A percentile compares a stretch with the other conserved stretches of the same genome.
These are phyloP conservation scores for Drosophila auraria DNA, from an alignment of 1,140 invertebrate genomes.

Conservation along the genomic window DNA sequence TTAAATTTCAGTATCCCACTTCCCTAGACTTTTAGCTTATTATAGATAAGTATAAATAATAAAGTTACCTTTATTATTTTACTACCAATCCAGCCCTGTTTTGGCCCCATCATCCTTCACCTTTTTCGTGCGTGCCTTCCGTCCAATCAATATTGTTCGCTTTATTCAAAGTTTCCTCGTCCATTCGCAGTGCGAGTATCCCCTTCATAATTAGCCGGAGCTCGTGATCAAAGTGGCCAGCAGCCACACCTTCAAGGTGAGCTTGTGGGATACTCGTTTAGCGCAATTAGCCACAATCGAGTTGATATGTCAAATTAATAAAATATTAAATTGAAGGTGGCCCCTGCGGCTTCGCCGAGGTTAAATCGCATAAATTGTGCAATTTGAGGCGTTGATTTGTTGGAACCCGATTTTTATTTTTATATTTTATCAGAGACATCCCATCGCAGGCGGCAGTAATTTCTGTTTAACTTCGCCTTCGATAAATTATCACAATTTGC, in stretches of 20 bases:
- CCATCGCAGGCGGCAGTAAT: conserved; percentile 47
- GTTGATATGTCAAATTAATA: conserved; percentile 82
- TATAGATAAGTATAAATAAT: too few relatives aligned
- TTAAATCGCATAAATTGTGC: conserved; percentile 69
- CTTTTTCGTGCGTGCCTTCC: background rate
- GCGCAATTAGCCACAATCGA: conserved; percentile 83
- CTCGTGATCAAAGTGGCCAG: conserved; percentile 39
- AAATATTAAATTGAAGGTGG: conserved; percentile 74
- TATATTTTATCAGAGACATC: background rate
- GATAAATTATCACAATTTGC: conserved; percentile 83
- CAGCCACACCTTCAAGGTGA: conserved; percentile 57
- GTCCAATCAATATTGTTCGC: conserved; percentile 18
- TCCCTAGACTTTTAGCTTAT: too few relatives aligned
- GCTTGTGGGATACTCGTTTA: conserved; percentile 65
- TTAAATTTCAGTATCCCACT: too few relatives aligned
- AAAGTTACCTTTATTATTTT: background rate
- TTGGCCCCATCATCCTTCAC: conserved; percentile 12
- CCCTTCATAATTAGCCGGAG: conserved; percentile 48
- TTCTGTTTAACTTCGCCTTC: conserved; percentile 80
- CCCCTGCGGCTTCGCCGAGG: conserved; percentile 51
- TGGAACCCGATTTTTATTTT: conserved; percentile 21
- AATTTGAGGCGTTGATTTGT: conserved; percentile 80
- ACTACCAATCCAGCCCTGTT: too few relatives aligned
- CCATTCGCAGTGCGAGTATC: background rate
- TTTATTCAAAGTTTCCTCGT: conserved; percentile 7